Base-by-base conservation (phyloP, 2,797 vertebrate genomes). In the Phrynocephalus vlangalii region DNA sequence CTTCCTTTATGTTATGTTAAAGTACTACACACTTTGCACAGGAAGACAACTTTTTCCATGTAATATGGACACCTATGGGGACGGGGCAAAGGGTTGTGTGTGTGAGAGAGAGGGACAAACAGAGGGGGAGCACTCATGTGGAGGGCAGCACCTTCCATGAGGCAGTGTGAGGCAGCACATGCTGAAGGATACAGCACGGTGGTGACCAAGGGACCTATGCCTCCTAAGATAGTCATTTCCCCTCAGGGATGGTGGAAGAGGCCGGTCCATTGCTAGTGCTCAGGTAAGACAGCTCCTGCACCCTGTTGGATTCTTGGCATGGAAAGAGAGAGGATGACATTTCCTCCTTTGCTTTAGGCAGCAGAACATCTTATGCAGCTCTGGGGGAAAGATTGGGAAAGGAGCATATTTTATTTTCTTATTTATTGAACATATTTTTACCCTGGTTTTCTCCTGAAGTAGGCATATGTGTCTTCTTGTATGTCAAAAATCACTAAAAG, bases 11-110 rank as follows among this genome's bases (percentile, higher is more conserved):
- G 22, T 26, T 26, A 72, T 13, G n/a, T 72, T 44, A 44, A 75
- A 75, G 72, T 56, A 11, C 52, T 56, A 56, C 52, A 11, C 52
- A 22, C 66, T 20, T 88, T 79, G 24, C 20, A 72, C 15, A 5
- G 77, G 82, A 88, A 84, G 76, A 84, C 75, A 66, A 63, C 56
- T 44, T 84, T 28, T 22, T 63, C 63, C 72, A 38, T 75, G 63
- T 18, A 4, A 44, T 82, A 30, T 67, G 63, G n/a, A 67, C 48
- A 82, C 38, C 28, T 67, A 68, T 16, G 11, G 22, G 71, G 71
- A 63, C 7, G 60, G 63, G 44, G 67, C 13, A 13, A 9, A 18
- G 56, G 50, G n/a, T 18, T 48, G 10, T 10, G 50, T 30, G 66
- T 67, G 50, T 38, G 13, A 4, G 73, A 44, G 13, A 16, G 30